Percentiles rank a stretch among this genome's conserved stretches.
Conservation (phyloP, 2,888 invertebrate genomes). For the Idaea straminata region DNA sequence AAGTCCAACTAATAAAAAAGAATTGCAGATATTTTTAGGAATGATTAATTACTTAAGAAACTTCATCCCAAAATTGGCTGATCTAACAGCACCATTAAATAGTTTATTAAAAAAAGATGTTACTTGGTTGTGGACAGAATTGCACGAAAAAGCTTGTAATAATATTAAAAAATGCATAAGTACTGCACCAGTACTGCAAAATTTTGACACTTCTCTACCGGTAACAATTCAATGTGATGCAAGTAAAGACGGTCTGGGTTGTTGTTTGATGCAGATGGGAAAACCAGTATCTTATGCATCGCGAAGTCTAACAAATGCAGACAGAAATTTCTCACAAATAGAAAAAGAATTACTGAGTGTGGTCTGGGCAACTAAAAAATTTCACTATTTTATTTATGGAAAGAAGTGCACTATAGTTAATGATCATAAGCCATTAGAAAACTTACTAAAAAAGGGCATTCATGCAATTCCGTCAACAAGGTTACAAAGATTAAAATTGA, state of each 20-base stretch:
- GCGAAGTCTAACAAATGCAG: constrained; percentile 26
- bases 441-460: constrained; percentile 31
- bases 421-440: constrained; percentile 36
- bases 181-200: constrained; percentile 14
- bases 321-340: constrained; percentile 31
- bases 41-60: constrained; percentile 20
- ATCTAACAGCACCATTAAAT: constrained; percentile 9
- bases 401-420: constrained; percentile 24
- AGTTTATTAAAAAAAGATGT: constrained; percentile 20
- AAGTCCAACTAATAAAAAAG: constrained; percentile 17
- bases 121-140: constrained; percentile 15
- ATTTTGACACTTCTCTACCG: constrained; percentile 14
- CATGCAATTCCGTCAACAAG: constrained; percentile 21
- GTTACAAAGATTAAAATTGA: too few species aligned
- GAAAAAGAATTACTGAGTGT: constrained; percentile 38
- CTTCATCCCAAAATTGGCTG: constrained; percentile 23
- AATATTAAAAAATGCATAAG: constrained; percentile 11
- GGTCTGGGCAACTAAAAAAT: constrained; percentile 30
- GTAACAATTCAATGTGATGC: constrained; percentile 30
- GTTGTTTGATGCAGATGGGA: constrained; percentile 27
- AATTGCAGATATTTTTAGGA: constrained; percentile 25
- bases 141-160: constrained; percentile 7
- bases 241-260: constrained; percentile 20
- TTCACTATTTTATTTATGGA: constrained; percentile 36
- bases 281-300: constrained; percentile 24